Evolutionary conservation across 1,140 invertebrate species (phyloP).

Genomic region (Whitmania pigra): DNA sequence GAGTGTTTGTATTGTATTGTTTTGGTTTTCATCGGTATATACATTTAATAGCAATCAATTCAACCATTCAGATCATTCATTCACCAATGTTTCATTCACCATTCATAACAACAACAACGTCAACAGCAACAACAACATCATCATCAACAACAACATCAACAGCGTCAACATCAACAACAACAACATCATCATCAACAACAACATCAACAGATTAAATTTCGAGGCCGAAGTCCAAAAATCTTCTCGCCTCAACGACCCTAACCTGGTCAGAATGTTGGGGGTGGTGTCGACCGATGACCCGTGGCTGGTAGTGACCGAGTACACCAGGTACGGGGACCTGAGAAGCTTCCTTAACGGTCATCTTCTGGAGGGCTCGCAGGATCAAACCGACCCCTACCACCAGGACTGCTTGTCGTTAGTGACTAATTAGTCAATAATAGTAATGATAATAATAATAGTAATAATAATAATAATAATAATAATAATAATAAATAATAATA

Average conservation of each 20-base stretch:
- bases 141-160: background rate
- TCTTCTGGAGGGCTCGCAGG: conserved; percentile 31
- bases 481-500: no score
- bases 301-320: conserved; percentile 73
- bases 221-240: conserved; percentile 73
- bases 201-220: conserved; percentile 56
- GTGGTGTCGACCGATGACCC: conserved; percentile 64
- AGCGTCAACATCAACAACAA: conserved; percentile 39
- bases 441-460: no score
- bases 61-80: background rate
- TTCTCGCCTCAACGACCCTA: conserved; percentile 67
- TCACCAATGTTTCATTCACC: background rate
- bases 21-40: background rate
- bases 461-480: no score
- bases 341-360: conserved; percentile 76
- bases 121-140: no score
- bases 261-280: conserved; percentile 72
- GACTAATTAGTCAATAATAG: no score
- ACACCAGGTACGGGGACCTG: conserved; percentile 74
- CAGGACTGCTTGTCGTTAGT: no score
- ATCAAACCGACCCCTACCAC: background rate
- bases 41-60: background rate
- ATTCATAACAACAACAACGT: background rate
- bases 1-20: no score
- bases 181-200: background rate